Evolutionary conservation across 2,797 vertebrate genomes (phyloP).

Genomic region (Limosa lapponica): DNA sequence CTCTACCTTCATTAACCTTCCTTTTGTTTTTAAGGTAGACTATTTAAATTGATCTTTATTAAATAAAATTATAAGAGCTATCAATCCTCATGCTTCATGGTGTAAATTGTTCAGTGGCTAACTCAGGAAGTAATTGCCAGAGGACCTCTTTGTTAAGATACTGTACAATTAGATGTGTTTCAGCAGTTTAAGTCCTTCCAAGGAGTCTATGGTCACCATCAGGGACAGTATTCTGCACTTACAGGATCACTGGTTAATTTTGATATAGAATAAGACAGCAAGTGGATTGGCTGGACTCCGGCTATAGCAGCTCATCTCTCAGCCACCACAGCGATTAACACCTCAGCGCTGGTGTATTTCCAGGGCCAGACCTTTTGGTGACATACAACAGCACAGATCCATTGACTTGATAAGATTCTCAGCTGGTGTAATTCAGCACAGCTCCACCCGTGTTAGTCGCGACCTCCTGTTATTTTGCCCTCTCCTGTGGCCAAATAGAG

Average conservation of each 20-base stretch:
- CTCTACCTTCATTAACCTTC: slow-evolving; percentile 75
- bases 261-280: neutral
- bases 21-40: slow-evolving; percentile 74
- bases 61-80: slow-evolving; percentile 72
- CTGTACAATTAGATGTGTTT: slow-evolving; percentile 20
- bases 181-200: neutral
- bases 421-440: neutral
- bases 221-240: neutral
- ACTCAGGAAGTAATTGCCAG: slow-evolving; percentile 62
- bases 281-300: neutral
- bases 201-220: neutral
- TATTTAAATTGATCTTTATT: slow-evolving; percentile 77
- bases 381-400: neutral
- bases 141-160: slow-evolving; percentile 56
- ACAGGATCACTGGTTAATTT: neutral
- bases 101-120: slow-evolving; percentile 62
- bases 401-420: neutral
- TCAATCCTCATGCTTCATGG: slow-evolving; percentile 65
- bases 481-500: neutral
- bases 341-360: neutral
- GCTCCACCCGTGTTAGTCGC: neutral
- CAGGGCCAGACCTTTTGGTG: neutral
- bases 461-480: neutral
- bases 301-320: neutral
- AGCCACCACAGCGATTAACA: neutral